Conservation (phyloP, 2,113 vertebrate species). For the Pseudopipra pipra region DNA sequence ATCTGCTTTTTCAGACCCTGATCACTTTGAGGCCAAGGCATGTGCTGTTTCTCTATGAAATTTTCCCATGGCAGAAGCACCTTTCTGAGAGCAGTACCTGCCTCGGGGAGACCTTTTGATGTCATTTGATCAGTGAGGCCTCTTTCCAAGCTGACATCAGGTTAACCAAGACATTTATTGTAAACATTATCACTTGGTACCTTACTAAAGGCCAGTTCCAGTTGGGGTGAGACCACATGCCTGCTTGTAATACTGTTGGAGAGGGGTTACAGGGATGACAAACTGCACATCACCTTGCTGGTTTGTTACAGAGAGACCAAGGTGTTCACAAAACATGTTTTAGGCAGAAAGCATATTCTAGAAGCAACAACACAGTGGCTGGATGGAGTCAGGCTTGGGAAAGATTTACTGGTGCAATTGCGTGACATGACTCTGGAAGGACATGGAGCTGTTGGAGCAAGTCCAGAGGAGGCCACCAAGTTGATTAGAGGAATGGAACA, state of each 20-base stretch:
- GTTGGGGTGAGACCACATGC: background rate
- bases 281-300: background rate
- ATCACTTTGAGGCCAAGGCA: background rate
- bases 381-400: background rate
- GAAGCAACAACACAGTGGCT: background rate
- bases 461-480: background rate
- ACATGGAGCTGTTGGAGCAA: background rate
- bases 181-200: background rate
- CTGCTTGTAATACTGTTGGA: constrained; percentile 10
- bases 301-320: background rate
- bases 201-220: background rate
- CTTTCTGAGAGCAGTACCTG: background rate
- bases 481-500: background rate
- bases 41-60: fast-evolving
- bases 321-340: background rate
- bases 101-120: background rate
- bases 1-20: background rate
- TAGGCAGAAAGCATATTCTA: background rate
- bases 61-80: background rate
- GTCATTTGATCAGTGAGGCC: background rate
- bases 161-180: constrained; percentile 29
- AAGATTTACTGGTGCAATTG: background rate
- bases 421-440: background rate
- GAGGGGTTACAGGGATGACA: background rate
- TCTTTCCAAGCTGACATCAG: background rate